These are phyloP conservation scores for Amiota mariae DNA, from an alignment of 2,888 invertebrate genomes.

Conservation along the genomic window DNA sequence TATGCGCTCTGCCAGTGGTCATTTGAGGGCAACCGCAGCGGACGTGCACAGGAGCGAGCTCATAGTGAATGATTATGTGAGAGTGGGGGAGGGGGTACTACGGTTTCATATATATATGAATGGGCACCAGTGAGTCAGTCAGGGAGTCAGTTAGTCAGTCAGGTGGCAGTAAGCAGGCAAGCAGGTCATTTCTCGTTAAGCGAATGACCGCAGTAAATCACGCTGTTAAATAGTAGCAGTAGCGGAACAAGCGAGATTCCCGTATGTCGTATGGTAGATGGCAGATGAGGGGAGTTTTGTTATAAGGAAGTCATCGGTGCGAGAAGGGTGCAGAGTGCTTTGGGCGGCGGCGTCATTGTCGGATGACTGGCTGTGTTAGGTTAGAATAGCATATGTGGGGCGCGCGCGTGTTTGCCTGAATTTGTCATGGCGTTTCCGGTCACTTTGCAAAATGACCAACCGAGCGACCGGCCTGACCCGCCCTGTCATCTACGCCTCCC, in stretches of 20 bases:
- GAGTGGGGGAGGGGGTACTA: neutral
- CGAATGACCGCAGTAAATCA: constrained; percentile 70
- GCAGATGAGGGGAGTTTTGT: neutral
- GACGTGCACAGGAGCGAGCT: constrained; percentile 25
- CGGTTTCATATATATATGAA: neutral
- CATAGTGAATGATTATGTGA: neutral
- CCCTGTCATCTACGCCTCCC: neutral
- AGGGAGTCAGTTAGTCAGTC: neutral
- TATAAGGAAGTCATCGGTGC: neutral
- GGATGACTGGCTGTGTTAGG: constrained; percentile 37
- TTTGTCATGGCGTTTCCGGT: constrained; percentile 69
- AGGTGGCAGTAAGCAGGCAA: constrained; percentile 48
- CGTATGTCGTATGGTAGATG: constrained; percentile 9
- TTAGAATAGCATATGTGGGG: constrained; percentile 20
- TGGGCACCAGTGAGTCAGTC: neutral
- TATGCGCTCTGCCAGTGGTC: constrained; percentile 63
- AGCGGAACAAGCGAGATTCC: constrained; percentile 39
- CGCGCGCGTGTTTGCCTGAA: constrained; percentile 44
- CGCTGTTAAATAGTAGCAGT: constrained; percentile 62
- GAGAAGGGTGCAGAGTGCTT: neutral
- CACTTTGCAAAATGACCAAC: constrained; percentile 52
- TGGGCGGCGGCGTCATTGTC: neutral
- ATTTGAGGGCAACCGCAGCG: constrained; percentile 65
- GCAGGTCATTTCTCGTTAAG: constrained; percentile 13
- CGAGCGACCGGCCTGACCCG: constrained; percentile 41